Percentiles rank a stretch among this genome's conserved stretches.
Evolutionary conservation across 2,113 vertebrate species (phyloP).

Genomic region (Progne subis): DNA sequence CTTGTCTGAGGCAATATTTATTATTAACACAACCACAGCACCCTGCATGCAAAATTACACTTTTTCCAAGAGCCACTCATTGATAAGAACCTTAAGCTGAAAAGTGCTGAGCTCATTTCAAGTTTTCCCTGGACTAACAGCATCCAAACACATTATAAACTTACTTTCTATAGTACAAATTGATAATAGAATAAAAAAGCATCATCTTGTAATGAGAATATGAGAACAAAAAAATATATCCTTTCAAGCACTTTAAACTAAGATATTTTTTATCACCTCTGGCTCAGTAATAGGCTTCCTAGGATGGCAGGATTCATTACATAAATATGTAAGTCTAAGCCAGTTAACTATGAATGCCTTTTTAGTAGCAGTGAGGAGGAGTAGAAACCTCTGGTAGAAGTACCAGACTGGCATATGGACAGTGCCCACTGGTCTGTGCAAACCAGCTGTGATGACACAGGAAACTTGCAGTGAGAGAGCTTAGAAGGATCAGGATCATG

Average conservation of each 20-base stretch:
- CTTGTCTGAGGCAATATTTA: background rate
- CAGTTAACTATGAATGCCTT: background rate
- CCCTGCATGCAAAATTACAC: background rate
- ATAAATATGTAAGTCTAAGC: background rate
- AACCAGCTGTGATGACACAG: background rate
- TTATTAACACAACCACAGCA: background rate
- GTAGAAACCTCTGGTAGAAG: background rate
- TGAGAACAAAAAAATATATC: background rate
- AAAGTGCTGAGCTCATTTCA: background rate
- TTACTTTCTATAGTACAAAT: background rate
- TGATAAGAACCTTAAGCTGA: background rate
- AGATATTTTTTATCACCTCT: background rate
- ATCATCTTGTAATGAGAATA: background rate
- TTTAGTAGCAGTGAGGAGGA: background rate
- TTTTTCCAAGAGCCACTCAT: background rate
- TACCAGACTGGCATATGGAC: background rate
- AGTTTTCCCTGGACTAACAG: background rate
- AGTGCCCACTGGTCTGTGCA: background rate
- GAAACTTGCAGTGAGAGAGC: background rate
- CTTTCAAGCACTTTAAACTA: background rate
- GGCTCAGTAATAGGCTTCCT: background rate
- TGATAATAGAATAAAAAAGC: background rate
- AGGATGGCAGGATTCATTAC: background rate
- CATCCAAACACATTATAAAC: background rate
- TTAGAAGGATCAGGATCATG: background rate